Conservation (phyloP, 2,888 invertebrate species). For the Ichneumoninae sp. region DNA sequence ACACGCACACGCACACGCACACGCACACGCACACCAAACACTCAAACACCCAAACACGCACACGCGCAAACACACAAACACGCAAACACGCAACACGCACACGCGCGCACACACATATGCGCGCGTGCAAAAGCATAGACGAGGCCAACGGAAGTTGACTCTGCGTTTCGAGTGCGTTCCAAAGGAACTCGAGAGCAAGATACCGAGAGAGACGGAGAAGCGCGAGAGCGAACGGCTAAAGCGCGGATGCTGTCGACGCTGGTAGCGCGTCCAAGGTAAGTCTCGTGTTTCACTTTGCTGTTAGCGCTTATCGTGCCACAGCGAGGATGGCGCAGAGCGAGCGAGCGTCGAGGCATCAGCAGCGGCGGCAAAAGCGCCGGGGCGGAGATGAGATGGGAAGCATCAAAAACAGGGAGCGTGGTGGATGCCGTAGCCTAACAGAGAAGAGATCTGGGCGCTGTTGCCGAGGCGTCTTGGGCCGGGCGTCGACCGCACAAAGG, state of each 20-base stretch:
- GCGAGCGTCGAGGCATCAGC: constrained; percentile 34
- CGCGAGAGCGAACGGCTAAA: background rate
- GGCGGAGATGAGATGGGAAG: background rate
- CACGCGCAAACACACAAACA: background rate
- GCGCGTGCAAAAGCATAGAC: background rate
- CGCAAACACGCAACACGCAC: no score
- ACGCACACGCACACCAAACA: no score
- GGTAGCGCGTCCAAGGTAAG: constrained; percentile 16
- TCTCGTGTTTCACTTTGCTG: constrained; percentile 64
- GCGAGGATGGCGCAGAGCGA: constrained; percentile 11
- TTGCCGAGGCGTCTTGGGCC: constrained; percentile 29
- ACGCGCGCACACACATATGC: background rate
- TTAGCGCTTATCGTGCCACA: constrained; percentile 61
- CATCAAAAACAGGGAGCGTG: constrained; percentile 42
- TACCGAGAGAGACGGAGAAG: background rate
- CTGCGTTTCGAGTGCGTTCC: constrained; percentile 40
- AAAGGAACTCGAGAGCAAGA: constrained; percentile 42
- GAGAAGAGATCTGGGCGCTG: constrained; percentile 15
- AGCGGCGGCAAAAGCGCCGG: constrained; percentile 12
- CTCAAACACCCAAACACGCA: no score
- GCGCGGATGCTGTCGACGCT: constrained; percentile 33
- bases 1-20: no score
- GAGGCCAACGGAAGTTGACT: constrained; percentile 43
- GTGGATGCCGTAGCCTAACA: background rate
- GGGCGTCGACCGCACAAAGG: constrained; percentile 46